These are phyloP conservation scores for Ormyrus pomaceus DNA, from an alignment of 2,888 invertebrate genomes.

Conservation along the genomic window DNA sequence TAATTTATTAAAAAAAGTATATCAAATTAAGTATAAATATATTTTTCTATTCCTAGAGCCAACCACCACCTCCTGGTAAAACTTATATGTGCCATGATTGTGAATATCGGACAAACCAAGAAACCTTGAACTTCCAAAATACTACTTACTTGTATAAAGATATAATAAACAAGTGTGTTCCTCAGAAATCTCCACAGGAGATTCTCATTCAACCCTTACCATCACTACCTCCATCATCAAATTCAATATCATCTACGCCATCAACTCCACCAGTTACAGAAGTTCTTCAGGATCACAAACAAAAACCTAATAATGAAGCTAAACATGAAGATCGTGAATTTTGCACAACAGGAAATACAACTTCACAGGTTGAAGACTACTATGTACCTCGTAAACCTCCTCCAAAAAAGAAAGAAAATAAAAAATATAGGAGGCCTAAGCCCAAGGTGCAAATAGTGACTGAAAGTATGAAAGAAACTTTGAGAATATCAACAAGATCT, in stretches of 20 bases:
- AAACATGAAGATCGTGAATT: constrained; percentile 44
- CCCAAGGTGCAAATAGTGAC: constrained; percentile 51
- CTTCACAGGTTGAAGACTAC: constrained; percentile 46
- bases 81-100: constrained; percentile 59
- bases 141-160: constrained; percentile 41
- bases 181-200: constrained; percentile 3
- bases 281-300: constrained; percentile 54
- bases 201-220: constrained; percentile 19
- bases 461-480: constrained; percentile 52
- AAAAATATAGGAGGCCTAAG: constrained; percentile 42
- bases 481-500: constrained; percentile 50
- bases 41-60: constrained; percentile 48
- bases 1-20: not conserved
- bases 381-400: constrained; percentile 44
- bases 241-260: not conserved
- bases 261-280: constrained; percentile 31
- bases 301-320: constrained; percentile 49
- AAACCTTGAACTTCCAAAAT: constrained; percentile 41
- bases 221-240: constrained; percentile 19
- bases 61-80: constrained; percentile 57
- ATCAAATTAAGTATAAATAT: not conserved
- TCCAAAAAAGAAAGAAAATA: constrained; percentile 53
- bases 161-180: constrained; percentile 16
- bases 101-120: constrained; percentile 52
- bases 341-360: constrained; percentile 40